Evolutionary conservation across 2,888 invertebrate species (phyloP), one percentile per base, ranked within the genome.

Genomic region (Cryptocheilus praepositus): DNA sequence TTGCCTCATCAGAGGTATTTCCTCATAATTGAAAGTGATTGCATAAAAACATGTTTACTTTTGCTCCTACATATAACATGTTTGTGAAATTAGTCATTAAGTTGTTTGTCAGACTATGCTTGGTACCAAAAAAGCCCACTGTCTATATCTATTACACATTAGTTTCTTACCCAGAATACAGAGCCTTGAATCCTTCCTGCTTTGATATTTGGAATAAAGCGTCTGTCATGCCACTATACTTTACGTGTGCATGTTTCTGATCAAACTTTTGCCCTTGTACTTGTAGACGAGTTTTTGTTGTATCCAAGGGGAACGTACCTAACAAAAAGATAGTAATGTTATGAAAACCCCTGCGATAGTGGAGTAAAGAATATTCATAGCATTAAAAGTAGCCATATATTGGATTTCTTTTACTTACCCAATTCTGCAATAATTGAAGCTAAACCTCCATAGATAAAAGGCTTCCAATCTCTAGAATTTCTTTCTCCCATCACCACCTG

Each of bases 221-320:
- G 92, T 98, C 97, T 59, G 94, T 92, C 97, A 98, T 98, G 67
- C 98, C 98, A 65, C 93, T 92, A 88, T 98, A 98, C 77, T 93
- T 93, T 25, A 96, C 89, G 83, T 92, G 91, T 60, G 95, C 92
- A 91, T 94, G 92, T 69, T 92, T 92, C 77, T 92, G 91, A 88
- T 95, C 95, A 71, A 94, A 92, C 86, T 92, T 94, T 89, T 98
- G 98, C 0, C 98, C 98, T 89, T 98, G 98, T 84, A 98, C 93
- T 91, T 98, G 98, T 21, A 98, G 92, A 77, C 98, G 92, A 18
- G 97, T 98, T 90, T 98, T 98, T 21, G 97, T 95, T 36, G 97
- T 96, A 89, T 98, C 98, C 80, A 98, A 95, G n/a, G 98, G 98
- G 90, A 98, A 98, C 49, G 98, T 98, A 77, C 97, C 97, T 96